phyloP scores from a whole-genome alignment of 2,797 vertebrate species.

The Yasuhikotakia modesta region DNA sequence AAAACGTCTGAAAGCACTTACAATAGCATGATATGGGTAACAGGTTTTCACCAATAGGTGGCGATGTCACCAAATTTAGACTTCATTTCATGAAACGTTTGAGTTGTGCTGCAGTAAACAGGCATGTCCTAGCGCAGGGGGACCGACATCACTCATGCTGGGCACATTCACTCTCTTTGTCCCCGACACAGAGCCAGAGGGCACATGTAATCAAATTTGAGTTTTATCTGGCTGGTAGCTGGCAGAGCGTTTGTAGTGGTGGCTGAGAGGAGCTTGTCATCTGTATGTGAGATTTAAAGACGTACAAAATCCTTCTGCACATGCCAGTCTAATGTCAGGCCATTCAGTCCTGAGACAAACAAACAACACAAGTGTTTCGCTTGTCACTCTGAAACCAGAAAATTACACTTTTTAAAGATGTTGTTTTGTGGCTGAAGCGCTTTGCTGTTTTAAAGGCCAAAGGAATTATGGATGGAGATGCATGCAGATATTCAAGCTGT shows the following conservation, averaged over 20 bases:
- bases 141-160: constrained; percentile 88
- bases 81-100: too few relatives aligned
- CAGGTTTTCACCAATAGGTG: too few relatives aligned
- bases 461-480: too few relatives aligned
- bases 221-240: constrained; percentile 84
- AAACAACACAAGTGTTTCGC: not conserved
- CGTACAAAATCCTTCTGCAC: not conserved
- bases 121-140: constrained; percentile 83
- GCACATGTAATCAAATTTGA: constrained; percentile 99
- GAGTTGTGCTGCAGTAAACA: constrained; percentile 90
- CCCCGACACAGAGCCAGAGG: constrained; percentile 95
- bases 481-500: too few relatives aligned
- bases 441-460: too few relatives aligned
- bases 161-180: constrained; percentile 99
- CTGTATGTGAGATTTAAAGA: not conserved
- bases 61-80: too few relatives aligned
- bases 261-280: constrained; percentile 42
- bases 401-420: too few relatives aligned
- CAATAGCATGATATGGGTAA: too few relatives aligned
- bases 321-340: not conserved
- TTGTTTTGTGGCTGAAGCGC: too few relatives aligned
- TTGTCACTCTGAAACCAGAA: too few relatives aligned
- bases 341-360: not conserved
- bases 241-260: constrained; percentile 65
- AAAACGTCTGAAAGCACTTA: too few relatives aligned